phyloP scores from a whole-genome alignment of 2,113 vertebrate genomes.

The Lasiurus cinereus region DNA sequence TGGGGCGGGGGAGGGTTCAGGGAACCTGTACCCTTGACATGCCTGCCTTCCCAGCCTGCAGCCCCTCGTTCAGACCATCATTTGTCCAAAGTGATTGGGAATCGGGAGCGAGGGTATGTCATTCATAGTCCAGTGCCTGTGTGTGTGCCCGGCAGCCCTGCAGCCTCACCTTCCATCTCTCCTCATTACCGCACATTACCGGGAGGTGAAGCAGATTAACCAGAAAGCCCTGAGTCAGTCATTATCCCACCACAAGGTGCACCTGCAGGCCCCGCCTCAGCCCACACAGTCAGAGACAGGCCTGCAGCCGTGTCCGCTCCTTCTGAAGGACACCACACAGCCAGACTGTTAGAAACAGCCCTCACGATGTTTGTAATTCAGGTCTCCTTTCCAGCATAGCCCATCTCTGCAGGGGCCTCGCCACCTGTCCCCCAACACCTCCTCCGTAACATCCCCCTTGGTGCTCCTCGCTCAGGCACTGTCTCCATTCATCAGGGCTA shows the following conservation, averaged over 20 bases:
- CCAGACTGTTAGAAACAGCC: background rate
- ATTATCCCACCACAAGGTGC: background rate
- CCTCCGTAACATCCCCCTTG: accelerated
- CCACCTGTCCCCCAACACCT: background rate
- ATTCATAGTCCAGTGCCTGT: constrained; percentile 71
- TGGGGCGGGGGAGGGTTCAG: background rate
- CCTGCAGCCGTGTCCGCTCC: accelerated
- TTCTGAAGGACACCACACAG: background rate
- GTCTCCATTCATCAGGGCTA: background rate
- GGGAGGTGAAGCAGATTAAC: constrained; percentile 72
- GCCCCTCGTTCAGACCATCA: constrained; percentile 3
- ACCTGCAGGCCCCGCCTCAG: background rate
- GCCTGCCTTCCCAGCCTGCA: background rate
- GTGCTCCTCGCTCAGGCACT: background rate
- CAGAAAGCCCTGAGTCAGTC: constrained; percentile 42
- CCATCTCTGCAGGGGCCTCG: background rate
- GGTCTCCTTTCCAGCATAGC: background rate
- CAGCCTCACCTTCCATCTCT: constrained; percentile 74
- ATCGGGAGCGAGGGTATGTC: background rate
- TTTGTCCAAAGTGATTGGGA: background rate
- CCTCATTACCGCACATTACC: constrained; percentile 44
- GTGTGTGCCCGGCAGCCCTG: background rate
- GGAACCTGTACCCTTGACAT: constrained; percentile 51
- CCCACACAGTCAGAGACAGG: background rate
- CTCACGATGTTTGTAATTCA: background rate